Base-by-base conservation (phyloP, 2,888 invertebrate species). In the Plagodis dolabraria region DNA sequence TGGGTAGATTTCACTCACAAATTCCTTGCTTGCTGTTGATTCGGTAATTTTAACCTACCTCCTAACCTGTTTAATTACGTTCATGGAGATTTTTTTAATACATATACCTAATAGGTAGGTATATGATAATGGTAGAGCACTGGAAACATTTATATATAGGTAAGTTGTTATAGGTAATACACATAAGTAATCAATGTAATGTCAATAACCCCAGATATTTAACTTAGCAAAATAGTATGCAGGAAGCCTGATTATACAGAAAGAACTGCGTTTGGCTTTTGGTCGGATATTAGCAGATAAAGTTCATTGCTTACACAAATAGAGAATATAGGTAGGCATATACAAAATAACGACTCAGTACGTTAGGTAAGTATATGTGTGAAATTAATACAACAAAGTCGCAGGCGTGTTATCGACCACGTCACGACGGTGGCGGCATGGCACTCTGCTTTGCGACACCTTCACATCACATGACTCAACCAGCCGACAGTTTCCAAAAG, bases 381-480 rank as follows among this genome's bases (percentile, higher is more conserved):
- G 63, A 65, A 60, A 69, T 70, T 71, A 65, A 71, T 70, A 71
- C 49, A 45, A 35, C 36, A 48, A 42, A 36, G 48, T 34, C 45
- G 47, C 38, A 12, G 45, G 47, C 38, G 44, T 33, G 55, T 53
- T 57, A 57, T 56, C 54, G 59, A 45, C 53, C 62, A 60, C 56
- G 57, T 53, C 60, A 48, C 42, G 10, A 4, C 22, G n/a, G n/a
- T 38, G 38, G 40, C 56, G 54, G 54, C 52, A 35, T 8, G 22
- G 22, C 22, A 2, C 22, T 22, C 22, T 22, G 22, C 22, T 22
- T 22, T 44, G 54, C 56, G 53, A 55, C 55, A 61, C 65, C 63
- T 63, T 38, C 67, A 63, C 63, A 67, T 70, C 72, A 74, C 73
- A 73, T 74, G 75, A 75, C 75, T 69, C 72, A 70, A 64, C 47